A percentile compares a stretch with the other conserved stretches of the same genome.
phyloP scores from a whole-genome alignment of 2,888 invertebrate species.

The Dolomedes plantarius region DNA sequence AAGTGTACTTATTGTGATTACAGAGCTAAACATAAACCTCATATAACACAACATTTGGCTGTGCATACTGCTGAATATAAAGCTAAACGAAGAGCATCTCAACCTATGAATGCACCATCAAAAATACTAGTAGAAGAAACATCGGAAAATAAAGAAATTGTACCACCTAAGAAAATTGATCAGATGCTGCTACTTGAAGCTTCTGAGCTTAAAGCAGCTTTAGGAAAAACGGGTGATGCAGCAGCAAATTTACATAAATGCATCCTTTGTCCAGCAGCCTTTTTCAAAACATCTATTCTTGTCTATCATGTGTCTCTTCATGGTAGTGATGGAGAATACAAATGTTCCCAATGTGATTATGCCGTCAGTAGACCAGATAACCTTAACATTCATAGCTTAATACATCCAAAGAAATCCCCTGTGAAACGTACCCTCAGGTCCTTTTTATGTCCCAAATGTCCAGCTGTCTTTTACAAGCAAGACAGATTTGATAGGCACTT shows the following conservation, averaged over 20 bases:
- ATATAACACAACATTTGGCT: constrained; percentile 76
- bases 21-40: constrained; percentile 77
- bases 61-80: constrained; percentile 75
- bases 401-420: constrained; percentile 90
- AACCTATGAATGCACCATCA: neutral
- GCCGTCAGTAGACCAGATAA: constrained; percentile 84
- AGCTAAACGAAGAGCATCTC: constrained; percentile 66
- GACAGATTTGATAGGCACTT: constrained; percentile 90
- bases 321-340: constrained; percentile 82
- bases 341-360: constrained; percentile 85
- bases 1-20: constrained; percentile 79
- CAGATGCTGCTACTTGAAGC: constrained; percentile 71
- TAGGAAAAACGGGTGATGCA: constrained; percentile 52
- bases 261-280: constrained; percentile 83
- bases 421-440: constrained; percentile 31
- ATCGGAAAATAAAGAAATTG: neutral
- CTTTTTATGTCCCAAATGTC: constrained; percentile 84
- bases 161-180: constrained; percentile 53
- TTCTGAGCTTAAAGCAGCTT: constrained; percentile 61
- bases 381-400: constrained; percentile 82
- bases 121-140: neutral
- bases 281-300: constrained; percentile 84
- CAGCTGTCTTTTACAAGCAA: constrained; percentile 90
- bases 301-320: constrained; percentile 84
- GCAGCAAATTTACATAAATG: constrained; percentile 76